These are phyloP conservation scores for Pelodiscus sinensis DNA, from an alignment of 2,113 vertebrate species.

Conservation along the genomic window DNA sequence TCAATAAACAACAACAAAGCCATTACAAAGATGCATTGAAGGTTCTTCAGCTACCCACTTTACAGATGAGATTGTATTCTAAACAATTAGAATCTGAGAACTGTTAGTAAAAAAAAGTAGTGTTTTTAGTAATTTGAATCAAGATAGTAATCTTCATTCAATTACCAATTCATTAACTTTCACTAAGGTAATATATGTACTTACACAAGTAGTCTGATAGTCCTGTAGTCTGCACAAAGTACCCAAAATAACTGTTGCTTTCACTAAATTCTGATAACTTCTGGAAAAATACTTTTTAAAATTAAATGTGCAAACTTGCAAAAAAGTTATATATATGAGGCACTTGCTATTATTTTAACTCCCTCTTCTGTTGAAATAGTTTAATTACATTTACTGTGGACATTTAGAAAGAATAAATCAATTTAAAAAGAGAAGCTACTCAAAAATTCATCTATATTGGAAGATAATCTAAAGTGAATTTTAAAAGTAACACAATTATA, in stretches of 20 bases:
- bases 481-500: not conserved
- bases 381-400: not conserved
- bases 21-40: constrained; percentile 81
- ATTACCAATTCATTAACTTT: constrained; percentile 53
- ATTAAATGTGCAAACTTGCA: not conserved
- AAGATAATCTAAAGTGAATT: not conserved
- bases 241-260: not conserved
- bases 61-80: constrained; percentile 56
- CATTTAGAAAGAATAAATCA: not conserved
- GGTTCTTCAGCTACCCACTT: constrained; percentile 70
- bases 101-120: constrained; percentile 22
- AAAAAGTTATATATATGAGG: not conserved
- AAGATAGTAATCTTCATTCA: constrained; percentile 15
- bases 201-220: constrained; percentile 30
- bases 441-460: not conserved
- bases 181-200: not conserved
- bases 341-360: not conserved
- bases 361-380: not conserved
- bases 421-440: not conserved
- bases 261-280: not conserved
- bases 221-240: not conserved
- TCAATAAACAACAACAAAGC: constrained; percentile 86
- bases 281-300: not conserved
- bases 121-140: constrained; percentile 55
- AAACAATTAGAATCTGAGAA: constrained; percentile 70